phyloP scores from a whole-genome alignment of 2,888 invertebrate species.

The Autographa gamma region DNA sequence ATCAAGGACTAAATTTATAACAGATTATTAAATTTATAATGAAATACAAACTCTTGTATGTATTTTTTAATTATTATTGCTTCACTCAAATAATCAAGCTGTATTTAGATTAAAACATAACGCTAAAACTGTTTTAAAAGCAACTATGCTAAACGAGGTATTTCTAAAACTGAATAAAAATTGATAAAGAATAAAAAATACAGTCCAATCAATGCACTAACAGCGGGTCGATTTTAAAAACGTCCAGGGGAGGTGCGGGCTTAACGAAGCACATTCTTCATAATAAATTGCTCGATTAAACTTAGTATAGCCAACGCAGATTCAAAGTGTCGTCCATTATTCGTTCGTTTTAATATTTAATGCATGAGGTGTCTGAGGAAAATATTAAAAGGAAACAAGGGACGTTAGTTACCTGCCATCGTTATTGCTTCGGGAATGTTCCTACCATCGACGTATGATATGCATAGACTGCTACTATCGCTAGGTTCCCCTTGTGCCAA shows the following conservation, averaged over 20 bases:
- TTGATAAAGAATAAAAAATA: background rate
- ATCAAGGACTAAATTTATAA: background rate
- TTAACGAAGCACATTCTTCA: conserved; percentile 69
- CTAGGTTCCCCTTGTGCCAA: too few relatives aligned
- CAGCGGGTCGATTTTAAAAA: conserved; percentile 40
- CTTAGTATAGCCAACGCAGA: conserved; percentile 61
- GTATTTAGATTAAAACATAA: background rate
- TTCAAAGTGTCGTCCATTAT: conserved; percentile 60
- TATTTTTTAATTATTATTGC: too few relatives aligned
- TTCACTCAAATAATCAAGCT: too few relatives aligned
- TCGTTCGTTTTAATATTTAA: conserved; percentile 61
- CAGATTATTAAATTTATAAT: background rate
- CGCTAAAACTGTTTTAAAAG: background rate
- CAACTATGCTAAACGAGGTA: background rate
- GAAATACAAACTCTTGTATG: too few relatives aligned
- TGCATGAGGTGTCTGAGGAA: conserved; percentile 50
- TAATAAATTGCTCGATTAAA: conserved; percentile 74
- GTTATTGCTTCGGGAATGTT: conserved; percentile 24
- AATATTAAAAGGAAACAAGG: conserved; percentile 51
- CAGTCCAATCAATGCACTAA: conserved; percentile 5
- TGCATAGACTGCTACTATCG: too few relatives aligned
- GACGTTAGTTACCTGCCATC: conserved; percentile 35
- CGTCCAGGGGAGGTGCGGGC: conserved; percentile 37
- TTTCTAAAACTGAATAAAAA: background rate
- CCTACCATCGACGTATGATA: too few relatives aligned